Evolutionary conservation across 2,888 invertebrate species (phyloP).

Genomic region (Pristionchus entomophagus): DNA sequence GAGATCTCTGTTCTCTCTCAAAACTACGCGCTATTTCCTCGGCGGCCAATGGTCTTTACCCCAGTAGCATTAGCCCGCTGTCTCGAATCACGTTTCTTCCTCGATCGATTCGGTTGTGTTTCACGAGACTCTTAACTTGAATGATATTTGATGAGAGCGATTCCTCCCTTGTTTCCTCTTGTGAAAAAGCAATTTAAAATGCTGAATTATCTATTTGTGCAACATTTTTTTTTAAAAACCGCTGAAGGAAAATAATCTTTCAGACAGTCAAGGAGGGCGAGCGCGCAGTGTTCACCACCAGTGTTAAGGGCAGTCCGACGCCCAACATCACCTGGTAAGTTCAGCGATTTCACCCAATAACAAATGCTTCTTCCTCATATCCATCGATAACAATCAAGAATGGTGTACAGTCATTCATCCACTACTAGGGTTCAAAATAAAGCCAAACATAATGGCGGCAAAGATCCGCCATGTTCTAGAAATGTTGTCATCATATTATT

Average conservation of each 20-base stretch:
- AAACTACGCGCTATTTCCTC: not conserved
- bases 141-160: not conserved
- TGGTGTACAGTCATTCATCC: not conserved
- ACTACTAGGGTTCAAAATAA: too few relatives aligned
- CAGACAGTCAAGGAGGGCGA: slow-evolving; percentile 75
- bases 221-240: not conserved
- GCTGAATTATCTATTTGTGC: not conserved
- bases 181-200: not conserved
- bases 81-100: not conserved
- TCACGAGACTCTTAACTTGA: slow-evolving; percentile 37
- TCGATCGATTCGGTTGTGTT: not conserved
- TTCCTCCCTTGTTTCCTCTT: not conserved
- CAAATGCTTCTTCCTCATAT: not conserved
- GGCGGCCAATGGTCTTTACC: not conserved
- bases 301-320: slow-evolving; percentile 73
- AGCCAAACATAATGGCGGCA: too few relatives aligned
- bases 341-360: too few relatives aligned
- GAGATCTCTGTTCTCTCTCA: not conserved
- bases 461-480: too few relatives aligned
- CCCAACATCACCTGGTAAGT: slow-evolving; percentile 79
- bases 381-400: not conserved
- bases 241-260: slow-evolving; percentile 46
- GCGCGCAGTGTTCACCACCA: slow-evolving; percentile 72
- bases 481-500: too few relatives aligned
- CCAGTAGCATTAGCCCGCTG: not conserved